Evolutionary conservation across 2,797 vertebrate species (phyloP), one percentile per base, ranked within the genome.

Genomic region (Neopelma chrysocephalum): DNA sequence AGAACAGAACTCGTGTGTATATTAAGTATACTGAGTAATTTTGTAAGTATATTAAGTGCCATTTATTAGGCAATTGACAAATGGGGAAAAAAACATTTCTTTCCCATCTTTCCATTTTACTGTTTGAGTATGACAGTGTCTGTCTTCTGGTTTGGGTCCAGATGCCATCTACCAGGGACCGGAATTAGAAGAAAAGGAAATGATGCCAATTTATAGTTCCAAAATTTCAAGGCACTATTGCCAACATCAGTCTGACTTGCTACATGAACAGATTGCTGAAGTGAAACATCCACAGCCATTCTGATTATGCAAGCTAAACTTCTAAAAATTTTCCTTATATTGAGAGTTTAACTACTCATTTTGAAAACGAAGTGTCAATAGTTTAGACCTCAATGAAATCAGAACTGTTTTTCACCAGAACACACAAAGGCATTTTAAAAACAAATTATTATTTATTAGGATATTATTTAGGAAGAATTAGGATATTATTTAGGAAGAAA

Each of bases 311-410:
- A 75, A 48, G 47, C 21, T 89, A 43, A 82, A 61, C 12, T 69
- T 65, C 22, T 48, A 91, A 48, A 71, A 15, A 20, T 87, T 94
- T 94, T 68, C 43, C 47, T 65, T 68, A 34, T 57, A 83, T 83
- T 87, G 47, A 57, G 31, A 65, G 29, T 68, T 80, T 71, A 50
- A n/a, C 22, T 50, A 50, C 8, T 84, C 1, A 7, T 87, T 91
- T 92, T 51, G 51, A 76, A 84, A 84, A 61, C 3, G 2, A 87
- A 61, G 54, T 79, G 26, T 64, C 27, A 45, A 8, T 34, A 57
- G 15, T 36, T 72, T 38, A 57, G 10, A 72, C 29, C 10, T 42
- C 58, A 89, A 4, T 48, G 5, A 68, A 71, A 34, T 61, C 22
- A 78, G 58, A 73, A 70, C 3, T 3, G 10, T 65, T 89, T 95